phyloP scores from a whole-genome alignment of 2,797 vertebrate genomes.

The Cyclura pinguis region DNA sequence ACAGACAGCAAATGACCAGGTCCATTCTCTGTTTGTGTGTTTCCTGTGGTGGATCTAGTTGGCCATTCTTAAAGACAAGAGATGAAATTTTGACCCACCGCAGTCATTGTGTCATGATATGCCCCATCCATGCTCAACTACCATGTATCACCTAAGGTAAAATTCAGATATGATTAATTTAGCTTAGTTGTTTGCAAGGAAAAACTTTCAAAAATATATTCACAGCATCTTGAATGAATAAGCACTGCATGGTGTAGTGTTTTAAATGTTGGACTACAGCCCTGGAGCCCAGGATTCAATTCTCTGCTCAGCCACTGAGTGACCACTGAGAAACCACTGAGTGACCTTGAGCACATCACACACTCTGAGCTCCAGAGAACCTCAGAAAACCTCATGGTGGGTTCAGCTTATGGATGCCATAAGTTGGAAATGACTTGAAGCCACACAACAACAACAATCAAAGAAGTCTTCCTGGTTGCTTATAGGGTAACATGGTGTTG shows the following conservation, averaged over 20 bases:
- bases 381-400: too few species aligned
- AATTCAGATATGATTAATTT: background rate
- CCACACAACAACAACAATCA: background rate
- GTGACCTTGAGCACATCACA: too few species aligned
- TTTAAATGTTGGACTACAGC: too few species aligned
- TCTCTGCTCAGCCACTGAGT: too few species aligned
- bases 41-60: background rate
- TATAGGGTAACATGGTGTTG: constrained; percentile 39
- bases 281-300: too few species aligned
- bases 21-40: background rate
- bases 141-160: background rate
- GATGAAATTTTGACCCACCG: background rate
- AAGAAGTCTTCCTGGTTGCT: background rate
- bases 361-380: too few species aligned
- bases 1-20: background rate
- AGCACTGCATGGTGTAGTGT: background rate
- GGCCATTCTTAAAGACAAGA: background rate
- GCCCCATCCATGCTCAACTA: background rate
- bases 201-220: background rate
- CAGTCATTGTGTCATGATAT: background rate
- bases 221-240: background rate
- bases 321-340: too few species aligned
- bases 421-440: too few species aligned
- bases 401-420: too few species aligned
- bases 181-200: background rate